Percentiles rank a stretch among this genome's conserved stretches.
Conservation (phyloP, 2,113 vertebrate genomes). For the Spea multiplicata region DNA sequence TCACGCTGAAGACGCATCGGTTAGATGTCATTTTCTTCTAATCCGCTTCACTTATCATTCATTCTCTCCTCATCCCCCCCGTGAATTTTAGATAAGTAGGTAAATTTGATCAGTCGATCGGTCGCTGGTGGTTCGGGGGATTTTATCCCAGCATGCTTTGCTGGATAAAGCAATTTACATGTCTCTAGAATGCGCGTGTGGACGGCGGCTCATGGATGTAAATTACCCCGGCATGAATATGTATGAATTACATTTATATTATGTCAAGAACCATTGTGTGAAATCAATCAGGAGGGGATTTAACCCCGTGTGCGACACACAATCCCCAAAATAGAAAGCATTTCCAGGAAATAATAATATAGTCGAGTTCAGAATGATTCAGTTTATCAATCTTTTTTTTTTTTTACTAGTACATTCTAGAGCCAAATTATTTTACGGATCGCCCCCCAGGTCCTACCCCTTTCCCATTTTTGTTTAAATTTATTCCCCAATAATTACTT, state of each 20-base stretch:
- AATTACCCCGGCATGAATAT: conserved; percentile 10
- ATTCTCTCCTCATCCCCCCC: conserved; percentile 3
- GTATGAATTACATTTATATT: conserved; percentile 2
- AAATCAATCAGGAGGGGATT: neutral
- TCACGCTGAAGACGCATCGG: no score
- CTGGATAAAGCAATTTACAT: conserved; percentile 16
- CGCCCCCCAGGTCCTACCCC: no score
- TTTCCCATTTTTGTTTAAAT: no score
- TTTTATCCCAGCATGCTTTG: conserved; percentile 17
- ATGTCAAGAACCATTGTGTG: neutral
- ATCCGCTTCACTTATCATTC: neutral
- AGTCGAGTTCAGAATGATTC: no score
- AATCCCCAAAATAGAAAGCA: no score
- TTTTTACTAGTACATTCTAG: no score
- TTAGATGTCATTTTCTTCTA: no score
- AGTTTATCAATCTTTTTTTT: no score
- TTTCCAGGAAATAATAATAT: no score
- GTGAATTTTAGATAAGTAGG: neutral
- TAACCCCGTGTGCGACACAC: no score
- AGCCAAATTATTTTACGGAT: no score
- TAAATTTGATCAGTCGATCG: conserved; percentile 13
- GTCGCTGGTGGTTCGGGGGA: neutral
- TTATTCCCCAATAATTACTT: no score
- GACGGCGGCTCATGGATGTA: neutral
- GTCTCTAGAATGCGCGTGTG: neutral